phyloP scores from a whole-genome alignment of 2,888 invertebrate genomes.

The Abscondita cerata region DNA sequence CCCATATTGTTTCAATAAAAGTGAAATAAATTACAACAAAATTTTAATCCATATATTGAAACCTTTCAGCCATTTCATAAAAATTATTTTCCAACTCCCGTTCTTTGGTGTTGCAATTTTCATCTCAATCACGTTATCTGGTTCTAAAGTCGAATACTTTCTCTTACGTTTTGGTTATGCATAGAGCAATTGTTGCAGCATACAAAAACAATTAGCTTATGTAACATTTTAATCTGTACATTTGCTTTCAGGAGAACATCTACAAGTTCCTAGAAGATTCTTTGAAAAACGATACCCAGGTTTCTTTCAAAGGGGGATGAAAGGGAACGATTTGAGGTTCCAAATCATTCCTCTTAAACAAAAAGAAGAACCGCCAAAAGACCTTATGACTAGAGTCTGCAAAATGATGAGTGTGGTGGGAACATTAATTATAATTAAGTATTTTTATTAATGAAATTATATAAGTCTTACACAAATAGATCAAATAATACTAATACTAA shows the following conservation, averaged over 20 bases:
- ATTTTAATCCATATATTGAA: no score
- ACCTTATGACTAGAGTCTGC: slow-evolving; percentile 41
- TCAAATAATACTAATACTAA: slow-evolving; percentile 8
- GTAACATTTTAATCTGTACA: no score
- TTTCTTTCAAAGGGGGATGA: slow-evolving; percentile 69
- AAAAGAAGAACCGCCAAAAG: slow-evolving; percentile 4
- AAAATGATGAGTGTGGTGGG: slow-evolving; percentile 15
- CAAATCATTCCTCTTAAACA: slow-evolving; percentile 64
- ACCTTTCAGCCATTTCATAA: no score
- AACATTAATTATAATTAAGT: slow-evolving; percentile 18
- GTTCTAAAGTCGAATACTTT: no score
- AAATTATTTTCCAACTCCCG: no score
- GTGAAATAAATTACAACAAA: no score
- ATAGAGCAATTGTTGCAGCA: no score
- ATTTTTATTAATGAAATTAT: slow-evolving; percentile 28
- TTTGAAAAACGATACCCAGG: slow-evolving; percentile 61
- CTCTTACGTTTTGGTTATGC: no score
- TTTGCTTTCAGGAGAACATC: slow-evolving; percentile 64
- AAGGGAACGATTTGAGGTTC: slow-evolving; percentile 68
- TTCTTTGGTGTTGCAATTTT: no score
- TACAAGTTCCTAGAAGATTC: slow-evolving; percentile 64
- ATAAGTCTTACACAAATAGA: not conserved
- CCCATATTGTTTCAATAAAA: no score
- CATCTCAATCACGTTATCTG: no score
- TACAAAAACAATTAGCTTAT: no score